phyloP scores from a whole-genome alignment of 2,888 invertebrate genomes.

The Sphinx pinastri region DNA sequence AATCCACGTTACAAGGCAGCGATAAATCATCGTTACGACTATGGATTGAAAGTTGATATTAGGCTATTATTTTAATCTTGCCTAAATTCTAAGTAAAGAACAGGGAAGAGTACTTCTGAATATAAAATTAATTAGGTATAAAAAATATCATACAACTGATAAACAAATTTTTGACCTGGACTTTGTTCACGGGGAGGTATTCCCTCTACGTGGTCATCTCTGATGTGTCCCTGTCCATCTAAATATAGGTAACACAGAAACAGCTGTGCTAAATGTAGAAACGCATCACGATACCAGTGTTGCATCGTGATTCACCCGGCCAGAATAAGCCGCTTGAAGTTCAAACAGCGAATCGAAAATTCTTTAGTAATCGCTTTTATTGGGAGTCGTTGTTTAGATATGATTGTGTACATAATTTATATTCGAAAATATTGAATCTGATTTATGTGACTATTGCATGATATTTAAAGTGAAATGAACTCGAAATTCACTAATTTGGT shows the following conservation, averaged over 20 bases:
- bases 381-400: constrained; percentile 4
- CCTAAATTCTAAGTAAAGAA: no score
- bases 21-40: no score
- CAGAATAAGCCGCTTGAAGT: constrained; percentile 34
- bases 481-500: no score
- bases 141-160: no score
- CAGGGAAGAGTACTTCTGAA: no score
- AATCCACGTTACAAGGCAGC: no score
- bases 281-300: constrained; percentile 33
- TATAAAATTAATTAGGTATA: no score
- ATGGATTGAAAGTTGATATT: no score
- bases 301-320: constrained; percentile 40
- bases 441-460: neutral
- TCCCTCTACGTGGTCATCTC: neutral
- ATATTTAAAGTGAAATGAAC: neutral
- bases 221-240: constrained; percentile 15
- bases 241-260: constrained; percentile 25
- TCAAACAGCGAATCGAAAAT: constrained; percentile 25
- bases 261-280: constrained; percentile 29
- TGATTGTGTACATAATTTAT: neutral
- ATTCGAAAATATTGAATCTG: neutral
- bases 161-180: neutral
- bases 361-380: constrained; percentile 12
- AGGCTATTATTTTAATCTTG: no score
- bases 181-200: neutral